A percentile compares a stretch with the other conserved stretches of the same genome.
phyloP scores from a whole-genome alignment of 2,888 invertebrate genomes.

The Lepetodrilus schrolli region DNA sequence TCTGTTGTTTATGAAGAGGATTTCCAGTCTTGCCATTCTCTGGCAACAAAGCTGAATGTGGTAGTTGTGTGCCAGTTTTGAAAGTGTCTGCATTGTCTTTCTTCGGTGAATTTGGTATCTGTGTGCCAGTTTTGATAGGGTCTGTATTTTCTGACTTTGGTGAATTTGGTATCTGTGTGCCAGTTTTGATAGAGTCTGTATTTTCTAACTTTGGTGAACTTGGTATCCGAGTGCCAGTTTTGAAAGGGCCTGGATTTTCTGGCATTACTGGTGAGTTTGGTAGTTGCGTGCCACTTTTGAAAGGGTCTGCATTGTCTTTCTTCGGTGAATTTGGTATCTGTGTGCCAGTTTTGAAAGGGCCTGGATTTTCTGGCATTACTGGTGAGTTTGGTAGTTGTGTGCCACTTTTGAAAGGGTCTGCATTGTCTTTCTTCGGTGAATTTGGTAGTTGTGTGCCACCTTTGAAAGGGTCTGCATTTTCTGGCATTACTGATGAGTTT shows the following conservation, averaged over 20 bases:
- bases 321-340: constrained; percentile 1
- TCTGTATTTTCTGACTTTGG: constrained; percentile 16
- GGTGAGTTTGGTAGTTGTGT: constrained; percentile 1
- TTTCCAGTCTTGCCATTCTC: not conserved
- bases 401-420: not conserved
- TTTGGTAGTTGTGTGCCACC: not conserved
- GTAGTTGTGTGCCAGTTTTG: not conserved
- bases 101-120: constrained; percentile 36
- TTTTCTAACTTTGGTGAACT: not conserved
- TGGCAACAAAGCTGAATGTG: constrained; percentile 29
- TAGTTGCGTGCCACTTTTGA: not conserved
- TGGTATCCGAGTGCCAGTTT: not conserved
- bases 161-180: not conserved
- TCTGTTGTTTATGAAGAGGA: no score
- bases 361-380: not conserved
- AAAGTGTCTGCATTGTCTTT: not conserved
- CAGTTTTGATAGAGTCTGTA: not conserved
- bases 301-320: not conserved
- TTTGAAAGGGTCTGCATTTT: constrained; percentile 2
- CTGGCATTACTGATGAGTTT: not conserved
- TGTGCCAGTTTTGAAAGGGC: not conserved
- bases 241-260: not conserved
- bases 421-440: not conserved
- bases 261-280: not conserved
- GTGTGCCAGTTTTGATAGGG: constrained; percentile 35